These are phyloP conservation scores for Auanema freiburgensis DNA, from an alignment of 2,888 invertebrate species.

Conservation along the genomic window DNA sequence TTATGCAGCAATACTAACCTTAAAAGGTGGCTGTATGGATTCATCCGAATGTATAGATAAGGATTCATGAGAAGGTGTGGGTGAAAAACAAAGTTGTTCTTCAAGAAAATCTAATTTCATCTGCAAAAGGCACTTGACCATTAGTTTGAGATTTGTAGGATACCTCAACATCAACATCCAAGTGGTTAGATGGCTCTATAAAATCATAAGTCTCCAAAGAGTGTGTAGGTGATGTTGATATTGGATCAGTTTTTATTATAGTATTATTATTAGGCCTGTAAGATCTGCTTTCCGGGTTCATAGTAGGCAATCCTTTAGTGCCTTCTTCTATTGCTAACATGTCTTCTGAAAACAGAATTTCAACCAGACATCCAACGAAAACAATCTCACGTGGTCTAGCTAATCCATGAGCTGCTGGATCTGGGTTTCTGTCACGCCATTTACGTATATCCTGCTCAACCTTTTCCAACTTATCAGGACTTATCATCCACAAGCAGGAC, in stretches of 20 bases:
- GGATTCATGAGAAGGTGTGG: neutral
- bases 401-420: slow-evolving; percentile 89
- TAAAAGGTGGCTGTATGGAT: too few relatives aligned
- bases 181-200: too few relatives aligned
- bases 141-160: too few relatives aligned
- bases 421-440: slow-evolving; percentile 92
- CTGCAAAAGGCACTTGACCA: too few relatives aligned
- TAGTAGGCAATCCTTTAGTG: slow-evolving; percentile 47
- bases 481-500: slow-evolving; percentile 89
- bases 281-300: slow-evolving; percentile 2
- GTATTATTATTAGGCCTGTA: too few relatives aligned
- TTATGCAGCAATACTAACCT: too few relatives aligned
- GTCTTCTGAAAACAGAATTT: slow-evolving; percentile 29
- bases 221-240: too few relatives aligned
- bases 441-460: slow-evolving; percentile 98
- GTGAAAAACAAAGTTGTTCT: neutral
- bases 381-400: slow-evolving; percentile 78
- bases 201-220: too few relatives aligned
- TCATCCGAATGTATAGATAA: neutral
- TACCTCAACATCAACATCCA: too few relatives aligned
- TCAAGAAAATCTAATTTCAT: too few relatives aligned
- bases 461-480: slow-evolving; percentile 88
- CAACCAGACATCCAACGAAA: neutral
- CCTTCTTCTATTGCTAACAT: slow-evolving; percentile 48
- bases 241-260: too few relatives aligned